A percentile compares a stretch with the other conserved stretches of the same genome.
Evolutionary conservation across 1,140 invertebrate species (phyloP).

Genomic region (Drosophila virilis): DNA sequence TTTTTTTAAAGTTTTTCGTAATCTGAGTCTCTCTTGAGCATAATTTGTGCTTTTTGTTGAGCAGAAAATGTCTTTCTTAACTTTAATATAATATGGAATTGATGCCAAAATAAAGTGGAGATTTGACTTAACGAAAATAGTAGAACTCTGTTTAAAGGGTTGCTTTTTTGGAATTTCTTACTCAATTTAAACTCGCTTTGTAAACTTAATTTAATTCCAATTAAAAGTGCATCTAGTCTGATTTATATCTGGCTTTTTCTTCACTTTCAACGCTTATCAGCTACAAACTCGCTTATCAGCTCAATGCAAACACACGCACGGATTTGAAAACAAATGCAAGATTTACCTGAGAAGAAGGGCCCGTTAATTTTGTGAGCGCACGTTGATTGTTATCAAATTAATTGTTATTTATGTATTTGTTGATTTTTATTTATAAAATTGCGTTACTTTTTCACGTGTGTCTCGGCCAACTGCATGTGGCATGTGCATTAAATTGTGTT

Average conservation of each 20-base stretch:
- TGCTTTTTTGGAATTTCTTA: no score
- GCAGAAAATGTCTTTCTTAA: no score
- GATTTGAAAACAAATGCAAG: neutral
- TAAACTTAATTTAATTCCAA: no score
- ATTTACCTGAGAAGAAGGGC: slow-evolving; percentile 3
- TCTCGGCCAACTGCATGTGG: slow-evolving; percentile 3
- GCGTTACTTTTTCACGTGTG: slow-evolving; percentile 9
- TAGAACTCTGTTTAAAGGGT: no score
- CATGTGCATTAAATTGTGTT: slow-evolving; percentile 67
- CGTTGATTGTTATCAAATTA: neutral
- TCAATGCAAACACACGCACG: slow-evolving; percentile 18
- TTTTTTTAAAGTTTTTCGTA: no score
- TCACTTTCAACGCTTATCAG: slow-evolving; percentile 11
- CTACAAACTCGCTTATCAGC: slow-evolving; percentile 12
- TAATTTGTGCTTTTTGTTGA: no score
- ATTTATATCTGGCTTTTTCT: neutral
- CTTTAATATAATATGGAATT: no score
- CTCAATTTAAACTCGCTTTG: no score
- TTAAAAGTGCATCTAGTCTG: neutral
- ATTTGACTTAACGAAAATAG: no score
- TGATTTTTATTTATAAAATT: neutral
- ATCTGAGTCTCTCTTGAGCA: no score
- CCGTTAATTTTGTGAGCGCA: neutral
- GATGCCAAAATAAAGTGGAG: no score
- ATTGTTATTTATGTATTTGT: neutral